A percentile compares a stretch with the other conserved stretches of the same genome.
Conservation (phyloP, 2,113 vertebrate species). For the Otis tarda region DNA sequence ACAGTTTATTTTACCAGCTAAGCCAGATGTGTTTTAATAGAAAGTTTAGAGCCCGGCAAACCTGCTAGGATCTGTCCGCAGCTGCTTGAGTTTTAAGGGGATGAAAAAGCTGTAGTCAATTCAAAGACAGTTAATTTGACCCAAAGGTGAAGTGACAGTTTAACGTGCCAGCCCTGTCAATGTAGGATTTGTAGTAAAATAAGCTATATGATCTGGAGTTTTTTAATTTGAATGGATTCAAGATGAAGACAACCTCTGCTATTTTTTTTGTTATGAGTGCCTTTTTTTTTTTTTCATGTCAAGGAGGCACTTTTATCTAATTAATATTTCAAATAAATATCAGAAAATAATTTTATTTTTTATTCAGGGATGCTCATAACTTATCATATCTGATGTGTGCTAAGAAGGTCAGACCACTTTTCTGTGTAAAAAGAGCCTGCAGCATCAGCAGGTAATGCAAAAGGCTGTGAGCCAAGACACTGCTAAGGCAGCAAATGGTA, state of each 20-base stretch:
- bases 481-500: neutral
- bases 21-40: neutral
- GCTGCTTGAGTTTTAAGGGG: neutral
- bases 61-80: neutral
- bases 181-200: neutral
- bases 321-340: neutral
- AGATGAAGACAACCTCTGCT: neutral
- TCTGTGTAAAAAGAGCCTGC: neutral
- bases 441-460: neutral
- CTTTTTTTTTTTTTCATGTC: neutral
- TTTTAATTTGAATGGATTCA: neutral
- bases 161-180: neutral
- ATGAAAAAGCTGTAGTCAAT: neutral
- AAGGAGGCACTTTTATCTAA: neutral
- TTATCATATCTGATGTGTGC: neutral
- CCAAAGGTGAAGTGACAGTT: neutral
- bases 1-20: slow-evolving; percentile 17
- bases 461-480: neutral
- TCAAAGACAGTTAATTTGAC: neutral
- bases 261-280: neutral
- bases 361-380: neutral
- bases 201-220: neutral
- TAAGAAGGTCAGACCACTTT: neutral
- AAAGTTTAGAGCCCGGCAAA: slow-evolving; percentile 20
- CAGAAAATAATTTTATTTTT: neutral